Base-by-base conservation (phyloP, 2,797 vertebrate species). In the Poecile montanus region DNA sequence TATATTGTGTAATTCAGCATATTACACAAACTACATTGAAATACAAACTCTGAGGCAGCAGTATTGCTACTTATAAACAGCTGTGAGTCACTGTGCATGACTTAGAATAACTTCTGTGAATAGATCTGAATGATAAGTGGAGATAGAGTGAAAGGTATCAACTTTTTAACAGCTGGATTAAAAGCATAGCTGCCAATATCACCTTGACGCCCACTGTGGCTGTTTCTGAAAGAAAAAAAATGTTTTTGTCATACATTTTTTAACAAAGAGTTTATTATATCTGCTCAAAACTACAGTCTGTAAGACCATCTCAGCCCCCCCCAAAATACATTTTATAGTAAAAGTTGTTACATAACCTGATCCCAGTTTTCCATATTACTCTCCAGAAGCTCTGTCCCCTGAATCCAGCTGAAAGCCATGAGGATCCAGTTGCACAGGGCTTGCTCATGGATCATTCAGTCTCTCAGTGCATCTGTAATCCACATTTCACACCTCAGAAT, bases 401-500 rank as follows among this genome's bases (percentile, higher is more conserved):
- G 32, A 79, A 67, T 76, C 10, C 16, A 25, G 53, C 5, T 4
- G 5, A 84, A 80, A 45, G 8, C 19, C 2, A 0, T 17, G 57
- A 89, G 32, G 63, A 87, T 87, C 15, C 26, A 51, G 36, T 73
- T 85, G 63, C 75, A 63, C 17, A 34, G 40, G 36, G 5, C 29
- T 92, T 78, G 42, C 26, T 73, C 26, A 48, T 0, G 0, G 16
- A 73, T 58, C 40, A 27, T 66, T 82, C 60, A 53, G n/a, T 70
- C 77, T 76, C 86, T 87, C 63, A 85, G 26, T 79, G 60, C 36
- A 61, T 60, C 83, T 76, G 20, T 79, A 93, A 84, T 88, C 66
- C 71, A 63, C 62, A 91, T 78, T 93, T 91, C 77, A 76, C 90
- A 94, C 85, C 32, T 91, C 77, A 78, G 79, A 94, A 79, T n/a